Evolutionary conservation across 2,888 invertebrate species (phyloP).

Genomic region (Apomyelois bistriatella): DNA sequence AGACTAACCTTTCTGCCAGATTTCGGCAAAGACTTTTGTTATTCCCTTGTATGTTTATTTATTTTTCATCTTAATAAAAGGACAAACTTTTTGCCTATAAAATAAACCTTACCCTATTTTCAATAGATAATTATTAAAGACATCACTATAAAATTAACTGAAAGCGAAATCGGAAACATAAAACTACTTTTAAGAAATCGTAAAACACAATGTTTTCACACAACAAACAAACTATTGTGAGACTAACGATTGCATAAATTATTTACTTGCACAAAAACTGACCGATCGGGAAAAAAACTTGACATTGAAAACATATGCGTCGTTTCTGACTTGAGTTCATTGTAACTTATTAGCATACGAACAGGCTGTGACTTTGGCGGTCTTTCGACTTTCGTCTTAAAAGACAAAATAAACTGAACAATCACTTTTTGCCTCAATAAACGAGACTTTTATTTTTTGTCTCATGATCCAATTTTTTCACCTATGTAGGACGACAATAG

Average conservation of each 20-base stretch:
- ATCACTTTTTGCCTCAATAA: slow-evolving; percentile 54
- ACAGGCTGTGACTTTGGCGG: slow-evolving; percentile 66
- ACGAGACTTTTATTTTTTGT: slow-evolving; percentile 28
- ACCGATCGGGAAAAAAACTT: slow-evolving; percentile 26
- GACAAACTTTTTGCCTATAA: too few species aligned
- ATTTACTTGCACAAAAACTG: slow-evolving; percentile 39
- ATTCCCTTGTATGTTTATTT: too few species aligned
- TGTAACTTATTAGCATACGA: slow-evolving; percentile 73
- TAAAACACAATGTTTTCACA: slow-evolving; percentile 17
- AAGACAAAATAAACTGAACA: slow-evolving; percentile 54
- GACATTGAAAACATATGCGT: slow-evolving; percentile 58
- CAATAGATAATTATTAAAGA: not conserved
- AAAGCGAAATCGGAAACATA: slow-evolving; percentile 19
- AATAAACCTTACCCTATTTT: not conserved
- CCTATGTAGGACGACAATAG: slow-evolving; percentile 40
- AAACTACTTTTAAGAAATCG: slow-evolving; percentile 16
- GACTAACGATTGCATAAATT: slow-evolving; percentile 30
- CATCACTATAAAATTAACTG: not conserved
- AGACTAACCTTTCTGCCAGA: too few species aligned
- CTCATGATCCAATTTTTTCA: slow-evolving; percentile 48
- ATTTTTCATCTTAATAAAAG: too few species aligned
- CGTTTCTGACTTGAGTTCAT: slow-evolving; percentile 60
- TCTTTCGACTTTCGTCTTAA: slow-evolving; percentile 59
- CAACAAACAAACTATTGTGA: slow-evolving; percentile 31
- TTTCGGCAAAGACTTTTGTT: too few species aligned